These are phyloP conservation scores for Conomelus anceps DNA, from an alignment of 2,888 invertebrate species.

Conservation along the genomic window DNA sequence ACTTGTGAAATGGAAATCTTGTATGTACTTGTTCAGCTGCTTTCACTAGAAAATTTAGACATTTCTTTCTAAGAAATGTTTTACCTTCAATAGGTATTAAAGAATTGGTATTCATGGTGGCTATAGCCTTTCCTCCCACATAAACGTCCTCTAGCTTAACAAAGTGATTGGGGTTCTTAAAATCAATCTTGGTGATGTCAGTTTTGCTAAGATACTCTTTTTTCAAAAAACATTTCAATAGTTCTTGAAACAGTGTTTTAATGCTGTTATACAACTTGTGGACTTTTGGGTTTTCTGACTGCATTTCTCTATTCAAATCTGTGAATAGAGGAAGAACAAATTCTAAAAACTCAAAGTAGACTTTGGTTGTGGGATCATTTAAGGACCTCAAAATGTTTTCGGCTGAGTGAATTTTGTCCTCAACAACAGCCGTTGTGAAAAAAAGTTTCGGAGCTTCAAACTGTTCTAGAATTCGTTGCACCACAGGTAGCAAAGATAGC, in stretches of 20 bases:
- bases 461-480: slow-evolving; percentile 28
- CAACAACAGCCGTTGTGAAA: slow-evolving; percentile 21
- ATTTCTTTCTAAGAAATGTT: slow-evolving; percentile 6
- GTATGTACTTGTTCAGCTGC: neutral
- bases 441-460: slow-evolving; percentile 27
- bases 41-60: slow-evolving; percentile 3
- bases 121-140: neutral
- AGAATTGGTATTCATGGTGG: neutral
- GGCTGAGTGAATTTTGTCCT: slow-evolving; percentile 28
- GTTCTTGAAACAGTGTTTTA: neutral
- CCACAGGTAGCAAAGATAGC: slow-evolving; percentile 26
- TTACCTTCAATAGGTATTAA: neutral
- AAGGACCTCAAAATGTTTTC: slow-evolving; percentile 24
- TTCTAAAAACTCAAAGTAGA: slow-evolving; percentile 27
- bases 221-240: slow-evolving; percentile 3
- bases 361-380: slow-evolving; percentile 25
- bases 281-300: slow-evolving; percentile 18
- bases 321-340: slow-evolving; percentile 16
- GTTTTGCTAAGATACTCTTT: neutral
- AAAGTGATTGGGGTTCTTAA: slow-evolving; percentile 2
- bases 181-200: neutral
- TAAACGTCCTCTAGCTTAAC: neutral
- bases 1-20: neutral
- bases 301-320: slow-evolving; percentile 22
- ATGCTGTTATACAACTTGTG: slow-evolving; percentile 8